These are phyloP conservation scores for Sebastes hopkinsi DNA, from an alignment of 2,797 vertebrate genomes.

Conservation along the genomic window DNA sequence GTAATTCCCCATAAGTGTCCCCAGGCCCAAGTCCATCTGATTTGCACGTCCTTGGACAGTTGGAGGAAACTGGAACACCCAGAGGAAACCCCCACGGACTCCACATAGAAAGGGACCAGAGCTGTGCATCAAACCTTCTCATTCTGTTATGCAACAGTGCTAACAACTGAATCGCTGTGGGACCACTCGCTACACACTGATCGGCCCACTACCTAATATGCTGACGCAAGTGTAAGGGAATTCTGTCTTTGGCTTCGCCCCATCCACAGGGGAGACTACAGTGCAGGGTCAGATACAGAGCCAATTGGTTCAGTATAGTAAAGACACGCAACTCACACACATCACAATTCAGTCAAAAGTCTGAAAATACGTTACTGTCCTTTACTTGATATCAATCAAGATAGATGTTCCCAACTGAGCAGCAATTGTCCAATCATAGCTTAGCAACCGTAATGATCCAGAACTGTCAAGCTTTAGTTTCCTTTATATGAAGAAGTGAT, in stretches of 20 bases:
- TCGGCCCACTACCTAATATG: constrained; percentile 5
- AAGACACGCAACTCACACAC: neutral
- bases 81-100: constrained; percentile 15
- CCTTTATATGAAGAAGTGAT: neutral
- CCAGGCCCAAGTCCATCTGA: constrained; percentile 8
- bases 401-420: neutral
- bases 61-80: constrained; percentile 37
- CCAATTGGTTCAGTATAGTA: neutral
- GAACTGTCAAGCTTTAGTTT: neutral
- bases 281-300: neutral
- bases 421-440: neutral
- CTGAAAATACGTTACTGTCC: neutral
- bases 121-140: constrained; percentile 15
- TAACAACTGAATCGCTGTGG: constrained; percentile 15
- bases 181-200: constrained; percentile 12
- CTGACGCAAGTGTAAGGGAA: constrained; percentile 7
- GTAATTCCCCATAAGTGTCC: constrained; percentile 9
- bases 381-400: neutral
- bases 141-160: constrained; percentile 9
- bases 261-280: neutral
- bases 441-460: neutral
- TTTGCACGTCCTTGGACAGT: constrained; percentile 41
- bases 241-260: constrained; percentile 19
- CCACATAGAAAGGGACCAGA: neutral
- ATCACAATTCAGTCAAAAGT: neutral